Base-by-base conservation (phyloP, 2,888 invertebrate species). In the Amaurobius ferox region DNA sequence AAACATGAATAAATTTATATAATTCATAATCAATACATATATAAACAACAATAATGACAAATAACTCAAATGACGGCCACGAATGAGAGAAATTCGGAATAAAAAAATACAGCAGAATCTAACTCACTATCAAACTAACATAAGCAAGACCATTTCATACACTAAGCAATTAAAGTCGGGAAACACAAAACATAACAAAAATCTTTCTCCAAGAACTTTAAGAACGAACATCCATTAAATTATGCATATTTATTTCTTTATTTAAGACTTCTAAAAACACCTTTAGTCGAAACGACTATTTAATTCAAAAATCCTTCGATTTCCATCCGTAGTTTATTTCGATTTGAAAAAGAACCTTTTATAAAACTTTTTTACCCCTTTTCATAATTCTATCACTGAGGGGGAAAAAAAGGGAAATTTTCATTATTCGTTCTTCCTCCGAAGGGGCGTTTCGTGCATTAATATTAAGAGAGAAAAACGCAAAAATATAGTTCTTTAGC, bases 381-480 rank as follows among this genome's bases (percentile, higher is more conserved):
- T 30, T 30, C 64, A 30, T 30, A 64, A 29, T 30, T 30, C 30
- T 30, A 29, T 30, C 64, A 11, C 11, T 61, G 9, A 30, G 9
- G 35, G 35, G 35, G 16, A 55, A 55, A 55, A 23, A 55, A 23
- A 23, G 11, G 11, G 19, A 6, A 5, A 6, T 55, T 23, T 40
- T 70, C 74, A 76, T 81, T 81, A 81, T 81, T 68, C 74, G 32
- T 28, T 28, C 62, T 74, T 55, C 16, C 61, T 74, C 73, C 73
- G 70, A 61, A 74, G 68, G 70, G 66, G 66, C 80, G 67, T 73
- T 32, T 26, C 29, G 2, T n/a, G 81, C 74, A 81, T 81, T 81
- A 81, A 80, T 80, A 81, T 81, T 64, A 72, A 79, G 78, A 55
- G 62, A 28, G 67, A 68, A 74, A 73, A 81, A 74, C 67, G 40